phyloP scores from a whole-genome alignment of 2,113 vertebrate genomes.

The Sinocyclocheilus maitianheensis region DNA sequence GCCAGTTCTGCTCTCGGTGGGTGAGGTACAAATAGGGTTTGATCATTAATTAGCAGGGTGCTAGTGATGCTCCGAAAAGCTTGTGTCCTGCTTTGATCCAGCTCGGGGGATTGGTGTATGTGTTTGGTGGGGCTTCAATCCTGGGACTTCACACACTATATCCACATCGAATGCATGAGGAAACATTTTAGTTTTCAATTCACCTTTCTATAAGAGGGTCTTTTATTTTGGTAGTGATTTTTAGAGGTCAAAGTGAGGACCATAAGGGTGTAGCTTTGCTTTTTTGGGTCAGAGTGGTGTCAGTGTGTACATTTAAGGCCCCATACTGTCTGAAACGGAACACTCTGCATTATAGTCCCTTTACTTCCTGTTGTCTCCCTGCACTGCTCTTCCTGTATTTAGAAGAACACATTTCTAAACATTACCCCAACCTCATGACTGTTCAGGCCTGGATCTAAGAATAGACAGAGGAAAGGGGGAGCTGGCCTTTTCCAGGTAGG shows the following conservation, averaged over 20 bases:
- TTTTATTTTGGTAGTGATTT: not conserved
- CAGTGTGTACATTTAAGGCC: not conserved
- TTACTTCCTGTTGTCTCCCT: constrained; percentile 46
- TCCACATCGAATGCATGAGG: not conserved
- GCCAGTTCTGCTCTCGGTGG: not conserved
- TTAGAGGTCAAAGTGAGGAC: too few relatives aligned
- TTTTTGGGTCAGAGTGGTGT: constrained; percentile 10
- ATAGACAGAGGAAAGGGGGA: constrained; percentile 42
- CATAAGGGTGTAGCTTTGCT: not conserved
- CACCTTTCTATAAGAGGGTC: not conserved
- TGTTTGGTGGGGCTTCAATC: not conserved
- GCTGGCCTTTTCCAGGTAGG: not conserved
- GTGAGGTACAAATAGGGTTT: constrained; percentile 40
- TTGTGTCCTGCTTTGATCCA: constrained; percentile 22
- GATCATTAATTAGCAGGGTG: constrained; percentile 47
- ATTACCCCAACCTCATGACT: constrained; percentile 45
- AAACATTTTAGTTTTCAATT: not conserved
- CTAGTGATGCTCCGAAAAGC: constrained; percentile 10
- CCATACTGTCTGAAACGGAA: constrained; percentile 24
- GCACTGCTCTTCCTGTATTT: constrained; percentile 64
- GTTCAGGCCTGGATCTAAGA: constrained; percentile 35
- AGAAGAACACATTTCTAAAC: constrained; percentile 57
- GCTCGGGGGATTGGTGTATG: not conserved
- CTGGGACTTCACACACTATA: not conserved
- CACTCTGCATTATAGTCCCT: constrained; percentile 23